Base-by-base conservation (phyloP, 92 coral and sea anemone genomes). In the Blastomussa wellsi region DNA sequence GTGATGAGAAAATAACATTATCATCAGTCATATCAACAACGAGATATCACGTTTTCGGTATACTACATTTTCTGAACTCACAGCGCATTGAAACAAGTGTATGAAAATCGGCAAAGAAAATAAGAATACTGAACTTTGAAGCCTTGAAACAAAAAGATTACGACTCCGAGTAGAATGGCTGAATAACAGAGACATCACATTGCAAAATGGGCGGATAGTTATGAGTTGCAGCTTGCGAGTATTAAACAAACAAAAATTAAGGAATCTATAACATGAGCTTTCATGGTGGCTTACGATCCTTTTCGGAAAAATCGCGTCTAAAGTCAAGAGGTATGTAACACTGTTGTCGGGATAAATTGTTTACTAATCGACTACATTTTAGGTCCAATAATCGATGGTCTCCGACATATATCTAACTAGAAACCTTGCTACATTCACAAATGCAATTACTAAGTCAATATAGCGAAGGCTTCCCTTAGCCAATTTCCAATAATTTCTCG, bases 201-300 rank as follows among this genome's bases (percentile, higher is more conserved):
- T 48, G 26, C 0, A 37, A 36, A 26, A 70, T 36, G 75, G 75
- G 44, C 75, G 48, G 75, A 70, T 26, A 37, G 74, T 17, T 37
- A 36, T 17, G 12, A 70, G 29, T 70, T 70, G 75, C 75, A 70
- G 47, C 41, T 70, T 70, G 44, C 75, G 75, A 70, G 9, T 20
- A 19, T 26, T 35, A 17, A 70, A 70, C 19, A 35, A 70, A 70
- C 28, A 35, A 33, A 70, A 70, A 22, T 5, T 6, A 7, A n/a
- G 47, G 24, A 37, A 33, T 70, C 24, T 35, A 17, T 12, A 1
- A 36, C 20, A 0, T n/a, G n/a, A n/a, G n/a, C n/a, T n/a, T n/a
- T n/a, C n/a, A n/a, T n/a, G 16, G 74, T 7, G n/a, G 39, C 1
- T 70, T 70, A 17, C 19, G 11, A 26, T 12, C 66, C 4, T 20